Base-by-base conservation (phyloP, 2,888 invertebrate species). In the Phengaris alcon region DNA sequence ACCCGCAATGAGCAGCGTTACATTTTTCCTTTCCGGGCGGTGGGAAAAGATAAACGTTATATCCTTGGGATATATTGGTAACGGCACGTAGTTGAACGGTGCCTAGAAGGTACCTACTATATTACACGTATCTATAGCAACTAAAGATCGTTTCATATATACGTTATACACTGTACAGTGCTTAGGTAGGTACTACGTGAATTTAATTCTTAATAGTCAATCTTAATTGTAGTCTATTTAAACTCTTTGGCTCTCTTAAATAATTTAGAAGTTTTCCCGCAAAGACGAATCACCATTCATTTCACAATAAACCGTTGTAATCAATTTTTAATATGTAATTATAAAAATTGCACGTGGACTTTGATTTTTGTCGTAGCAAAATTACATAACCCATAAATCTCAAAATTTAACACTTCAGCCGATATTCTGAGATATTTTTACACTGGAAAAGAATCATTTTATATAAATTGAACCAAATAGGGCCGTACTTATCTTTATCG, bases 1-100 rank as follows among this genome's bases (percentile, higher is more conserved):
- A 78, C 57, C n/a, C 44, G 76, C 77, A 79, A 76, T 81, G 80
- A 72, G 80, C 22, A 55, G 12, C 54, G 52, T 54, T 7, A 4
- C 6, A 7, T 7, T 72, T 72, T 35, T 35, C 72, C 13, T 22
- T 12, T 3, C 22, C 6, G n/a, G 7, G 2, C 72, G 54, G 52
- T 22, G 35, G 54, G 6, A 52, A 8, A 52, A 52, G 35, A 52
- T 52, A 52, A 72, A 72, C 52, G 72, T 13, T 69, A 69, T 69
- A 69, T 69, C 48, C 46, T 46, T 52, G 7, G 52, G 72, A 52
- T 68, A 44, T 3, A 68, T 54, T 72, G 72, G 72, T 72, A 72
- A 72, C 52, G 72, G 54, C 15, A 54, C 72, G 72, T 72, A 72
- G 72, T 72, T 72, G 72, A 72, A 70, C 22, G n/a, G 69, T 69